These are phyloP conservation scores for Pollenia labialis DNA, from an alignment of 2,888 invertebrate species.

Conservation along the genomic window DNA sequence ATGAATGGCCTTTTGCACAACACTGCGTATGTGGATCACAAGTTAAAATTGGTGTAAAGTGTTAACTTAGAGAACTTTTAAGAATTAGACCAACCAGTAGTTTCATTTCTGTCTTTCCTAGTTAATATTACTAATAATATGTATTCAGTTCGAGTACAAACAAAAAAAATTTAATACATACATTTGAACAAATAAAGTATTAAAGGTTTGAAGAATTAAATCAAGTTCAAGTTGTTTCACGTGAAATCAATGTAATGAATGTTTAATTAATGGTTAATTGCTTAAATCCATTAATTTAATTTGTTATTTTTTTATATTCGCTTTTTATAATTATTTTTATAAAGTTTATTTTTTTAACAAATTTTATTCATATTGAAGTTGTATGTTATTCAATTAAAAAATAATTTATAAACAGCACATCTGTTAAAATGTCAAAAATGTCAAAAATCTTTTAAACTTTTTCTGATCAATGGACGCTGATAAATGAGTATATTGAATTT, in stretches of 20 bases:
- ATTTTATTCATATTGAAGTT: background rate
- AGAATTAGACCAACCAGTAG: conserved; percentile 8
- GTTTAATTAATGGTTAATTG: background rate
- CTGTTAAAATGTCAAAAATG: no score
- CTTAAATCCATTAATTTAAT: conserved; percentile 8
- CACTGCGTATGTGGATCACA: conserved; percentile 55
- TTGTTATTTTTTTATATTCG: conserved; percentile 10
- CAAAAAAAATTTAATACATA: background rate
- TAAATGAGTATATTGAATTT: no score
- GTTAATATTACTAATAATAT: background rate
- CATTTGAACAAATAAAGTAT: background rate
- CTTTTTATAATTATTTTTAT: background rate
- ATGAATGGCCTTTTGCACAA: conserved; percentile 48
- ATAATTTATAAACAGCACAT: no score
- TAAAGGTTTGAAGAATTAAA: background rate
- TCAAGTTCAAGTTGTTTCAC: conserved; percentile 58
- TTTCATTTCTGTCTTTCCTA: conserved; percentile 40
- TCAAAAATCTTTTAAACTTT: no score
- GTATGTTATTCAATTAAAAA: background rate
- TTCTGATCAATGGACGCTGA: no score
- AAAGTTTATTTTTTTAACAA: background rate
- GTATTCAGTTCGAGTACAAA: background rate
- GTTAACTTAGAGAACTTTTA: background rate
- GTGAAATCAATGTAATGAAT: conserved; percentile 24
- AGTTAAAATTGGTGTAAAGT: conserved; percentile 8